phyloP scores from a whole-genome alignment of 2,797 vertebrate species.

The Bovichtus diacanthus region DNA sequence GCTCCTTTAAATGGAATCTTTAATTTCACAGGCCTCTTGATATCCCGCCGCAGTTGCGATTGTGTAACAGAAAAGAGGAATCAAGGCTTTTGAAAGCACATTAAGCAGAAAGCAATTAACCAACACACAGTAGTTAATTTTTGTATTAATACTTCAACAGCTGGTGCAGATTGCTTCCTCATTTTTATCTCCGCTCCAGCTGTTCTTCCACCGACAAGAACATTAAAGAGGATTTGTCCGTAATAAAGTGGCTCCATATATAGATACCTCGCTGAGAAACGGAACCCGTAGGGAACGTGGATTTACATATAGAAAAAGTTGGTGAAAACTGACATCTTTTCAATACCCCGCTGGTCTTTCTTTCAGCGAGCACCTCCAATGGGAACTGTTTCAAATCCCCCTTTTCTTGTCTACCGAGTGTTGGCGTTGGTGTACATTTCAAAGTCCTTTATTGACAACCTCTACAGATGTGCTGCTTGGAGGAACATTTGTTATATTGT shows the following conservation, averaged over 20 bases:
- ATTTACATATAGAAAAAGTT: constrained; percentile 83
- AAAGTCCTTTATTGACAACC: constrained; percentile 81
- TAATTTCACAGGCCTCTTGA: constrained; percentile 86
- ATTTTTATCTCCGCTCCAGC: constrained; percentile 86
- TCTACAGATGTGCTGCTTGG: constrained; percentile 80
- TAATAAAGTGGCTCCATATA: constrained; percentile 85
- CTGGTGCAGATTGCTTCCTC: constrained; percentile 84
- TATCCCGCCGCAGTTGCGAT: constrained; percentile 76
- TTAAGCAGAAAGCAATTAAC: constrained; percentile 89
- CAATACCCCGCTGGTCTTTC: constrained; percentile 69
- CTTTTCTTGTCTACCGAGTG: constrained; percentile 71
- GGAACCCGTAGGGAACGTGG: constrained; percentile 70
- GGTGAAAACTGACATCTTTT: constrained; percentile 74
- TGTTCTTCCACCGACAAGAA: constrained; percentile 84
- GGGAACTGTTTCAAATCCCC: constrained; percentile 76
- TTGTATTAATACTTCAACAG: constrained; percentile 88
- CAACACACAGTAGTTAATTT: constrained; percentile 88
- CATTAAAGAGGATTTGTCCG: constrained; percentile 87
- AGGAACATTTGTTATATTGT: constrained; percentile 79
- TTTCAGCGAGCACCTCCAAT: constrained; percentile 70
- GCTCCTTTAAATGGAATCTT: constrained; percentile 84
- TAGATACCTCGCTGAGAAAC: constrained; percentile 79
- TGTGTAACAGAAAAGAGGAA: constrained; percentile 84
- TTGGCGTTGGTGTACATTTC: constrained; percentile 80
- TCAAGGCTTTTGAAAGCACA: constrained; percentile 86